A percentile compares a stretch with the other conserved stretches of the same genome.
phyloP scores from a whole-genome alignment of 2,797 vertebrate genomes.

The Parauchenoglanis ngamensis region DNA sequence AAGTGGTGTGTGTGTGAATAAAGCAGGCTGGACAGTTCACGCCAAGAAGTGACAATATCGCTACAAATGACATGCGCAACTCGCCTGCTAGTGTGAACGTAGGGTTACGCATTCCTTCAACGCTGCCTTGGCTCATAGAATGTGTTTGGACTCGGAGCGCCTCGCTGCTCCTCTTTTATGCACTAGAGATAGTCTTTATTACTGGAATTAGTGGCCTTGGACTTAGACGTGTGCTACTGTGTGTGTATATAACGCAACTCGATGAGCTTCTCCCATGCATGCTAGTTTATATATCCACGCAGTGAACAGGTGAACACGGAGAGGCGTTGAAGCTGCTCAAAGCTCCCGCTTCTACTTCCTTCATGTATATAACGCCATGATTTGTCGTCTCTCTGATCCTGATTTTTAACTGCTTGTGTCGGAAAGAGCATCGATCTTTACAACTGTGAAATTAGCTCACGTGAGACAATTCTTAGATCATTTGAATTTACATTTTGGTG shows the following conservation, averaged over 20 bases:
- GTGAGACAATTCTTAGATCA: not conserved
- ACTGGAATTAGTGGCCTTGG: slow-evolving; percentile 76
- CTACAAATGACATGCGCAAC: not conserved
- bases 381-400: not conserved
- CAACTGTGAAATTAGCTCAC: slow-evolving; percentile 13
- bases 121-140: slow-evolving; percentile 69
- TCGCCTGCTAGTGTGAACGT: slow-evolving; percentile 27
- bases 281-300: slow-evolving; percentile 45
- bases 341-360: not conserved
- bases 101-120: slow-evolving; percentile 62
- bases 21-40: not conserved
- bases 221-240: slow-evolving; percentile 56
- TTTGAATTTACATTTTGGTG: slow-evolving; percentile 13
- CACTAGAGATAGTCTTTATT: slow-evolving; percentile 72
- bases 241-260: slow-evolving; percentile 16
- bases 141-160: slow-evolving; percentile 63
- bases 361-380: too few relatives aligned
- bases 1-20: not conserved
- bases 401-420: not conserved
- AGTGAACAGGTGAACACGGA: slow-evolving; percentile 20
- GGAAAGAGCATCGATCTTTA: not conserved
- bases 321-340: slow-evolving; percentile 13
- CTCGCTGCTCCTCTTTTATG: slow-evolving; percentile 63
- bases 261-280: slow-evolving; percentile 49
- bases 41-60: not conserved